Evolutionary conservation across 1,140 invertebrate species (phyloP).

Genomic region (Trinorchestia longiramus): DNA sequence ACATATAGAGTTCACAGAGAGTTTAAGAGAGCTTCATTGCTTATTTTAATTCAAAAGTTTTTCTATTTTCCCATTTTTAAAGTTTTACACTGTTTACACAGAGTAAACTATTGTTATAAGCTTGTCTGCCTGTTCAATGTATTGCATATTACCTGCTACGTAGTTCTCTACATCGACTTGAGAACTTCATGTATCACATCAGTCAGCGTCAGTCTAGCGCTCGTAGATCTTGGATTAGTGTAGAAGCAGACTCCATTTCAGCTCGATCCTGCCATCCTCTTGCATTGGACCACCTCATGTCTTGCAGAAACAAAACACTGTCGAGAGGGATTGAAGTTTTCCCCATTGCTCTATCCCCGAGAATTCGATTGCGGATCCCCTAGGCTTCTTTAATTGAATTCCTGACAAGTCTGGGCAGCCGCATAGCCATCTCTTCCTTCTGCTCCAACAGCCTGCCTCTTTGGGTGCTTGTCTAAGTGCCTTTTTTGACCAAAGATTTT

Average conservation of each 20-base stretch:
- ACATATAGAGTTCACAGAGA: background rate
- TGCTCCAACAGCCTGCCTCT: conserved; percentile 30
- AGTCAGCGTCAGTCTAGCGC: background rate
- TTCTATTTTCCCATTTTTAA: background rate
- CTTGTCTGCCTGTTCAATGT: background rate
- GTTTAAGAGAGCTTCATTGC: background rate
- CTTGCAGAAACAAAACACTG: conserved; percentile 25
- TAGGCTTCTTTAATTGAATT: conserved; percentile 45
- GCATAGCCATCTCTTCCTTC: conserved; percentile 2
- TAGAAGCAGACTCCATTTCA: background rate
- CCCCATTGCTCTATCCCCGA: conserved; percentile 21
- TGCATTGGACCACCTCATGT: conserved; percentile 4
- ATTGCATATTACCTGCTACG: background rate
- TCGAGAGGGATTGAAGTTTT: conserved; percentile 15
- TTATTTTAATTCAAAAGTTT: background rate
- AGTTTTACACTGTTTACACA: background rate
- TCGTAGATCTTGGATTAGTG: background rate
- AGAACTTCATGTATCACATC: background rate
- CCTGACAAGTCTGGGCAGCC: conserved; percentile 40
- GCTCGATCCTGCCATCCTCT: background rate
- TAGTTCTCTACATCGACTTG: background rate
- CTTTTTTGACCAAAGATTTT: background rate
- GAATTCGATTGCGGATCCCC: conserved; percentile 41
- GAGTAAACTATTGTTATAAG: background rate
- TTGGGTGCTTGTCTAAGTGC: background rate